Evolutionary conservation across 2,888 invertebrate genomes (phyloP).

Genomic region (Philhelius pedissequus): DNA sequence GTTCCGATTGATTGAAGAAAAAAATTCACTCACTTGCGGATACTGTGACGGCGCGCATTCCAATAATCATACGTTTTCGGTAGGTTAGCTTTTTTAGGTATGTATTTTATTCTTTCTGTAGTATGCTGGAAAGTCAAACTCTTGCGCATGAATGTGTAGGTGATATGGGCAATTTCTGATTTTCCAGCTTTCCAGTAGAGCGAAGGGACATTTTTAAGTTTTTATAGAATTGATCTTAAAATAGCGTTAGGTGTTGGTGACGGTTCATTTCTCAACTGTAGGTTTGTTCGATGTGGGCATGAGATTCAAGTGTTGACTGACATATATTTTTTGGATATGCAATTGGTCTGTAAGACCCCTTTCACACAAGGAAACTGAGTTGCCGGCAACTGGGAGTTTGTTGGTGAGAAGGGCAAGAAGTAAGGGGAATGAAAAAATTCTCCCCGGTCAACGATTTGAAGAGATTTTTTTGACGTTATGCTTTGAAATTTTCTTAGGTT

Average conservation of each 20-base stretch:
- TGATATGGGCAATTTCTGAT: constrained; percentile 14
- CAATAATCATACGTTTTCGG: constrained; percentile 55
- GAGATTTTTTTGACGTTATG: too few species aligned
- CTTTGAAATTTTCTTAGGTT: too few species aligned
- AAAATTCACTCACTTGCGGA: constrained; percentile 60
- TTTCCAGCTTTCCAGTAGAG: constrained; percentile 21
- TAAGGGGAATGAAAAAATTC: too few species aligned
- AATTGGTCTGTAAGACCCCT: too few species aligned
- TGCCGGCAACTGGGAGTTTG: too few species aligned
- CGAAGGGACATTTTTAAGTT: background rate
- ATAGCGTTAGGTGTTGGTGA: background rate
- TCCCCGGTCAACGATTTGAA: too few species aligned
- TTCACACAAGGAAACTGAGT: too few species aligned
- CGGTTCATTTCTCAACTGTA: background rate
- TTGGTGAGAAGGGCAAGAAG: too few species aligned
- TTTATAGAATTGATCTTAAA: background rate
- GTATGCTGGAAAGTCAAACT: constrained; percentile 9
- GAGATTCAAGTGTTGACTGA: too few species aligned
- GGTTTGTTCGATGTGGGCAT: too few species aligned
- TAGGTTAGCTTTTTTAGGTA: constrained; percentile 41
- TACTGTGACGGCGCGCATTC: constrained; percentile 66
- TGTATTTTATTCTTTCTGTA: background rate
- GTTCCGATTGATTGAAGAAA: constrained; percentile 43
- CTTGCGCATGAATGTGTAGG: constrained; percentile 36
- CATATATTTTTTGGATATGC: too few species aligned